Percentiles rank a stretch among this genome's conserved stretches.
These are phyloP conservation scores for Enteromius afrohamiltoni DNA, from an alignment of 2,797 vertebrate species.

Conservation along the genomic window DNA sequence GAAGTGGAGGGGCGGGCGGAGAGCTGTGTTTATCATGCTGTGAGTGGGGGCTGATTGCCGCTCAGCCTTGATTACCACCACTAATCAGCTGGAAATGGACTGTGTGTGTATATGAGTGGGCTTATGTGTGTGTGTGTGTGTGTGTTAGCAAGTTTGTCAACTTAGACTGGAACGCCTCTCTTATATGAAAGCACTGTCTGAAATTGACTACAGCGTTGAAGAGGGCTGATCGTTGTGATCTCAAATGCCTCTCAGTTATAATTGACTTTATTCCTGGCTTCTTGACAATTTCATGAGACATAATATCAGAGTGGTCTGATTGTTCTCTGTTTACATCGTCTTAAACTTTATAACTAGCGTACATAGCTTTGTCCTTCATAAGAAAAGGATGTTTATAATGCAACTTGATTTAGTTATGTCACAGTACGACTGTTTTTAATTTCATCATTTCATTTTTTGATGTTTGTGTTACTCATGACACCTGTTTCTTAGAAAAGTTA, in stretches of 20 bases:
- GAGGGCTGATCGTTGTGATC: conserved; percentile 1
- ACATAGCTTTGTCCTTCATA: background rate
- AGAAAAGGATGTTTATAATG: background rate
- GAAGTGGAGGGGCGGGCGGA: conserved; percentile 13
- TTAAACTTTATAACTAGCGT: background rate
- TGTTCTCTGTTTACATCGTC: background rate
- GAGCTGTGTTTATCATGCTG: conserved; percentile 39
- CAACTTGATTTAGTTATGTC: background rate
- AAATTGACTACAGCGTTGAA: conserved; percentile 1
- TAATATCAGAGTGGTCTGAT: conserved; percentile 24
- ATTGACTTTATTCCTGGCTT: conserved; percentile 32
- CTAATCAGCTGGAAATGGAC: conserved; percentile 53
- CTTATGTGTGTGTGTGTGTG: conserved; percentile 18
- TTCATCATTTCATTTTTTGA: background rate
- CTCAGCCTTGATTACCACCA: conserved; percentile 52
- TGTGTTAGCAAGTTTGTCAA: conserved; percentile 23
- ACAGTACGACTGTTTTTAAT: background rate
- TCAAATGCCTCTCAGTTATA: conserved; percentile 10
- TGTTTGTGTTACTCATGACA: background rate
- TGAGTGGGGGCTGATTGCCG: conserved; percentile 52
- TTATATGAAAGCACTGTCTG: conserved; percentile 22
- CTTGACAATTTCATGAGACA: background rate
- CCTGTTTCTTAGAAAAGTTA: background rate
- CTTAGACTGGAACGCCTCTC: conserved; percentile 34
- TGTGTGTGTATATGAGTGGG: background rate